Conservation (phyloP, 92 coral and sea anemone species). For the Plumapathes pennacea region DNA sequence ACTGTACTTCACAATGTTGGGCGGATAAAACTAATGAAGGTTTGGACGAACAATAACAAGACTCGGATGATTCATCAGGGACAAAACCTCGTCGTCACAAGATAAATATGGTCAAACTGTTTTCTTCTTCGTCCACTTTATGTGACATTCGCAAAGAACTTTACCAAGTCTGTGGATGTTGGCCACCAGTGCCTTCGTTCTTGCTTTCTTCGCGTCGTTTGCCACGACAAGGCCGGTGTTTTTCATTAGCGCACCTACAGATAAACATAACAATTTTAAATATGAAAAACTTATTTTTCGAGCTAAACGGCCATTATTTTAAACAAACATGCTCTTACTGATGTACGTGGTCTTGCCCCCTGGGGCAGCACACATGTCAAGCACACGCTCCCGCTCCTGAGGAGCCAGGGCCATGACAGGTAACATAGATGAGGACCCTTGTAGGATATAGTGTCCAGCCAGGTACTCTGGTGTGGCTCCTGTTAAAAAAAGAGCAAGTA, state of each 20-base stretch:
- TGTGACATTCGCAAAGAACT: not conserved
- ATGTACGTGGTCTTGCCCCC: conserved; percentile 97
- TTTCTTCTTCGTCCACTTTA: too few species aligned
- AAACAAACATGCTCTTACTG: conserved; percentile 40
- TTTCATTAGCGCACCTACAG: conserved; percentile 87
- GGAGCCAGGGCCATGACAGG: conserved; percentile 99
- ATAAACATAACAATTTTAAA: too few species aligned
- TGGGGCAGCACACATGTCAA: conserved; percentile 98
- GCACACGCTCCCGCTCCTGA: conserved; percentile 85
- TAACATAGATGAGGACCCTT: conserved; percentile 93
- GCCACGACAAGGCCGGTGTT: conserved; percentile 95
- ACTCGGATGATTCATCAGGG: too few species aligned
- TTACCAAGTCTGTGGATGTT: conserved; percentile 93
- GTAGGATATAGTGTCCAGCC: conserved; percentile 94
- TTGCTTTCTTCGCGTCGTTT: conserved; percentile 91
- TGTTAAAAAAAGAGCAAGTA: not conserved
- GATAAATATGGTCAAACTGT: too few species aligned
- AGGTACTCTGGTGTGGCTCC: conserved; percentile 99
- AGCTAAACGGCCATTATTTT: too few species aligned
- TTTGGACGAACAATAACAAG: too few species aligned
- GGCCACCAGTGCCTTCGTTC: conserved; percentile 89
- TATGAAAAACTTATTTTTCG: too few species aligned
- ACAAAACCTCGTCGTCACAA: too few species aligned
- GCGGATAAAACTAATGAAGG: too few species aligned
- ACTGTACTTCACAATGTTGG: too few species aligned